Conservation (phyloP, 2,888 invertebrate species). For the Rugalucina vietnamica region DNA sequence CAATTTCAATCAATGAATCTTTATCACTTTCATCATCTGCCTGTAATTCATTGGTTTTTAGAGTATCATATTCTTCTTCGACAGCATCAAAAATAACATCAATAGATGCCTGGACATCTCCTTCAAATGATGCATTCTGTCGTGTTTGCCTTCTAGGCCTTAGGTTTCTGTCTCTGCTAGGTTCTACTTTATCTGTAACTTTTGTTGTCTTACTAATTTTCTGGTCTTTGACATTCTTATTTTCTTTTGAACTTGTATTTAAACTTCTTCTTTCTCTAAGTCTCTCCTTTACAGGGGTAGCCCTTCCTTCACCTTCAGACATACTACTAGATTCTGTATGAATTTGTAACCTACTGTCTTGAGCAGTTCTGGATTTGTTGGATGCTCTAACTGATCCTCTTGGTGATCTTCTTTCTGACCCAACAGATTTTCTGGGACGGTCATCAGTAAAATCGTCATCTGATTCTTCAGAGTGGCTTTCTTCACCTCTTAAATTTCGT, state of each 20-base stretch:
- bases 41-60: too few relatives aligned
- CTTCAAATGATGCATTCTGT: not conserved
- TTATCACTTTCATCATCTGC: not conserved
- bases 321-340: too few relatives aligned
- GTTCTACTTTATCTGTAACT: not conserved
- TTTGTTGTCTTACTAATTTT: not conserved
- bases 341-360: too few relatives aligned
- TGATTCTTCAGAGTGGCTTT: not conserved
- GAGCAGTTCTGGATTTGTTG: too few relatives aligned
- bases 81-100: not conserved
- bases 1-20: not conserved
- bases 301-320: not conserved
- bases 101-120: not conserved
- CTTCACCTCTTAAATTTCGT: not conserved
- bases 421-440: not conserved
- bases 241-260: not conserved
- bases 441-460: not conserved
- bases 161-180: not conserved
- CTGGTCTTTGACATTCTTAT: not conserved
- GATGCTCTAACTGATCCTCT: too few relatives aligned
- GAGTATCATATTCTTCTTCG: not conserved
- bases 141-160: not conserved
- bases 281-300: not conserved
- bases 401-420: not conserved
- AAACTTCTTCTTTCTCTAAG: conserved; percentile 10